phyloP scores from a whole-genome alignment of 2,888 invertebrate species.

The Drosophila picticornis region DNA sequence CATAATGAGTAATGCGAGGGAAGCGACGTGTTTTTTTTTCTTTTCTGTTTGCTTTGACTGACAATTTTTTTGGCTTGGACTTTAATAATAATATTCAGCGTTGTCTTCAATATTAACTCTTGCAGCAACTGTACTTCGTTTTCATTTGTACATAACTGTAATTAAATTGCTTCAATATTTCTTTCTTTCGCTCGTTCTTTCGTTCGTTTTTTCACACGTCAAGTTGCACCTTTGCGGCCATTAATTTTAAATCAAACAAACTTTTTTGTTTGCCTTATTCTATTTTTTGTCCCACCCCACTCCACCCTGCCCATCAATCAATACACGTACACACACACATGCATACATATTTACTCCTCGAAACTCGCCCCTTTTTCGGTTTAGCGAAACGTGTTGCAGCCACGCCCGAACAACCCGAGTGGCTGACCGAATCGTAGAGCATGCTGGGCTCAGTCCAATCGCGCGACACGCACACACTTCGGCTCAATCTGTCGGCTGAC shows the following conservation, averaged over 20 bases:
- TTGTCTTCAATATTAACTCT: neutral
- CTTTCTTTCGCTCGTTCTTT: neutral
- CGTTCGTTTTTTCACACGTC: neutral
- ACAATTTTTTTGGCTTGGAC: conserved; percentile 23
- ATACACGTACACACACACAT: conserved; percentile 23
- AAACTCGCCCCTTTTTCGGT: conserved; percentile 51
- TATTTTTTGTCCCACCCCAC: conserved; percentile 12
- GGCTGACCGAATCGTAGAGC: conserved; percentile 35
- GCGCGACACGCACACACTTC: conserved; percentile 22
- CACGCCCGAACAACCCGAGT: conserved; percentile 51
- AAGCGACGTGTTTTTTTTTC: conserved; percentile 7
- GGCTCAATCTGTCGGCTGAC: conserved; percentile 38
- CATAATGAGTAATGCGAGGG: conserved; percentile 68
- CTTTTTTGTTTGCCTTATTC: conserved; percentile 6
- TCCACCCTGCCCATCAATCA: conserved; percentile 43
- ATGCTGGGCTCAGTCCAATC: conserved; percentile 21
- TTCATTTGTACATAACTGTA: neutral
- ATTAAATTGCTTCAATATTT: neutral
- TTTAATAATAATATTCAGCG: conserved; percentile 49
- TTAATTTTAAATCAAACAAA: conserved; percentile 22
- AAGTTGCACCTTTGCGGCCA: conserved; percentile 12
- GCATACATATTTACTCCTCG: conserved; percentile 9
- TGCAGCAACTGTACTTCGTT: conserved; percentile 23
- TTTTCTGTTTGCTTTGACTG: neutral
- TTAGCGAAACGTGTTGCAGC: conserved; percentile 16